phyloP scores from a whole-genome alignment of 2,888 invertebrate species.

The Phlogophora meticulosa region DNA sequence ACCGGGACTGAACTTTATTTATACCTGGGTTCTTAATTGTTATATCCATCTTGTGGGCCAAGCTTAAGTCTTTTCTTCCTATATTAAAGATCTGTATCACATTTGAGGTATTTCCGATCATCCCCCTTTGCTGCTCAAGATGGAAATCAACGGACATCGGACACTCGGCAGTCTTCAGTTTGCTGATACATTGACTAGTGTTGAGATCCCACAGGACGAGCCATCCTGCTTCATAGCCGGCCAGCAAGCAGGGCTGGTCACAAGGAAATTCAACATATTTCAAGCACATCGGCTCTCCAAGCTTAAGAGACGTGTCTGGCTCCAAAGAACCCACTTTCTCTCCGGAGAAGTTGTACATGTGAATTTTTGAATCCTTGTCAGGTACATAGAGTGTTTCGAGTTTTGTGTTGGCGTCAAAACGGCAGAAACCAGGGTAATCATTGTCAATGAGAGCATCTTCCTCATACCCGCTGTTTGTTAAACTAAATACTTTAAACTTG shows the following conservation, averaged over 20 bases:
- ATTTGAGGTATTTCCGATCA: slow-evolving; percentile 93
- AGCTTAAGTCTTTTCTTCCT: slow-evolving; percentile 88
- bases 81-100: slow-evolving; percentile 92
- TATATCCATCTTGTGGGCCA: slow-evolving; percentile 92
- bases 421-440: slow-evolving; percentile 94
- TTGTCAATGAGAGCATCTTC: slow-evolving; percentile 91
- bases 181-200: slow-evolving; percentile 90
- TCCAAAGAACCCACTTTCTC: slow-evolving; percentile 82
- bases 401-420: slow-evolving; percentile 92
- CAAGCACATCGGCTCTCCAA: slow-evolving; percentile 93
- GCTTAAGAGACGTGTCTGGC: slow-evolving; percentile 82
- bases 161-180: slow-evolving; percentile 91
- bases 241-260: slow-evolving; percentile 91
- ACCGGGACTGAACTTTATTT: slow-evolving; percentile 92
- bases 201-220: slow-evolving; percentile 94
- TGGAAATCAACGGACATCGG: slow-evolving; percentile 94
- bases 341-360: slow-evolving; percentile 88
- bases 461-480: slow-evolving; percentile 91
- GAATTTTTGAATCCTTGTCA: slow-evolving; percentile 90
- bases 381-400: slow-evolving; percentile 93
- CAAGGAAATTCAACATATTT: slow-evolving; percentile 87
- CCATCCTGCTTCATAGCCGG: slow-evolving; percentile 94
- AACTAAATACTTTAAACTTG: slow-evolving; percentile 92
- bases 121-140: slow-evolving; percentile 92
- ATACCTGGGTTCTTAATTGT: slow-evolving; percentile 94